Conservation (phyloP, 1,140 invertebrate genomes). For the Pseudomyrmex pallidus region DNA sequence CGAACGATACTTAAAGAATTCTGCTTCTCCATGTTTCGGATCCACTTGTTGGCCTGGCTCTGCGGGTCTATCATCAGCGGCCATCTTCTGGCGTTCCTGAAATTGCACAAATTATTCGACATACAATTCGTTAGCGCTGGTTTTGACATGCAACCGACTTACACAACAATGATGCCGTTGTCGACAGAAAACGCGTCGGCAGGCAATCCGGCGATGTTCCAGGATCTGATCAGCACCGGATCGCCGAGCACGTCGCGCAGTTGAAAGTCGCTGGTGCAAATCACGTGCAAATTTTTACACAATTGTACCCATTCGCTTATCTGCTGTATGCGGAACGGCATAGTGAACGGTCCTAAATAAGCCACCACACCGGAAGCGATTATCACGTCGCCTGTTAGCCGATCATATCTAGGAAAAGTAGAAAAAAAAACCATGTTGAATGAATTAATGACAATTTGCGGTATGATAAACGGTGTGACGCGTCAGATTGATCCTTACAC, state of each 20-base stretch:
- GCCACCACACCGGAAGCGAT: conserved; percentile 95
- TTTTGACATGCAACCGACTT: conserved; percentile 37
- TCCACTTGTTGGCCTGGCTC: conserved; percentile 97
- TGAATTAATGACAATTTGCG: neutral
- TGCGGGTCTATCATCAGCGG: conserved; percentile 98
- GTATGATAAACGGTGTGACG: neutral
- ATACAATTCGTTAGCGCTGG: neutral
- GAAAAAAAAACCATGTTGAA: conserved; percentile 42
- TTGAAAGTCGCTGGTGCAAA: conserved; percentile 91
- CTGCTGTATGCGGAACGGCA: conserved; percentile 89
- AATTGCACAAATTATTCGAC: neutral
- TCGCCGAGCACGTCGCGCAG: conserved; percentile 92
- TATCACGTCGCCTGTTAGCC: conserved; percentile 91
- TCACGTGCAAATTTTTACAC: conserved; percentile 88
- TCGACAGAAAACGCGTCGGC: conserved; percentile 96
- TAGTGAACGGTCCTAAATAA: conserved; percentile 96
- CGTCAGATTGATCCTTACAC: conserved; percentile 82
- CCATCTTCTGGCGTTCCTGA: conserved; percentile 93
- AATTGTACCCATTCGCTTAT: conserved; percentile 91
- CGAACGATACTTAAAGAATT: conserved; percentile 94
- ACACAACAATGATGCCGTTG: conserved; percentile 94
- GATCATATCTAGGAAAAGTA: conserved; percentile 85
- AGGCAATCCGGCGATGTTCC: conserved; percentile 96
- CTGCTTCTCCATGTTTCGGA: conserved; percentile 96
- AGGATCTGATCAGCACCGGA: conserved; percentile 94